Percentiles rank a stretch among this genome's conserved stretches.
Conservation (phyloP, 2,888 invertebrate genomes). For the Drosophila paranaensis region DNA sequence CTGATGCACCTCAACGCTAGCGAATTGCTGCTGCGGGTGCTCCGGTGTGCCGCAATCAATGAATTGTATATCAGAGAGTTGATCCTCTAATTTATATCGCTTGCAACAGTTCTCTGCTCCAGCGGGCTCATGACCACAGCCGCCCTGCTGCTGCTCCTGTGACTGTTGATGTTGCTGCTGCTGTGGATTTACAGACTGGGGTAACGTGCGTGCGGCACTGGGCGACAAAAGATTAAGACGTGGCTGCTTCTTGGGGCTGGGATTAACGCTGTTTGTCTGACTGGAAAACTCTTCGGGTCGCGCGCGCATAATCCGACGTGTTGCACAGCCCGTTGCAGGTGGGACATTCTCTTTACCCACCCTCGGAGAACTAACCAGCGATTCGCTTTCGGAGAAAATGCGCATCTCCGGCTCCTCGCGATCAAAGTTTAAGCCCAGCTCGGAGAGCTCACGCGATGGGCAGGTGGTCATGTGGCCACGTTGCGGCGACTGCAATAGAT, state of each 20-base stretch:
- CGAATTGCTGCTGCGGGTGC: conserved; percentile 85
- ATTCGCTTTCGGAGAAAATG: conserved; percentile 95
- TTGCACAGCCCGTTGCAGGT: conserved; percentile 77
- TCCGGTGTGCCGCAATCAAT: conserved; percentile 92
- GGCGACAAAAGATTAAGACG: conserved; percentile 85
- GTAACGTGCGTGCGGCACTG: conserved; percentile 69
- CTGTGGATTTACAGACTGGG: conserved; percentile 41
- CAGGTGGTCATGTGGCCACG: conserved; percentile 83
- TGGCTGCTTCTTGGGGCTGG: conserved; percentile 88
- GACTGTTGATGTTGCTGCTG: not conserved
- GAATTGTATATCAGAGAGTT: conserved; percentile 91
- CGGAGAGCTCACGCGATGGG: conserved; percentile 89
- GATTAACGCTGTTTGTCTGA: conserved; percentile 86
- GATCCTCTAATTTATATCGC: conserved; percentile 90
- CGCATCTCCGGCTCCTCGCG: conserved; percentile 94
- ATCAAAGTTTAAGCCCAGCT: conserved; percentile 92
- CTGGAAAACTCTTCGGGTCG: conserved; percentile 86
- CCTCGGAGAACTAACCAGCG: conserved; percentile 87
- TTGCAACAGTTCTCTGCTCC: conserved; percentile 87
- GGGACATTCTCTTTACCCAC: conserved; percentile 85
- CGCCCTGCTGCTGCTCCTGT: conserved; percentile 10
- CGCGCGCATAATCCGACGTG: conserved; percentile 86
- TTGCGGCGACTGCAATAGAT: conserved; percentile 86
- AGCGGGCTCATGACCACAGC: conserved; percentile 73
- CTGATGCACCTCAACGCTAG: conserved; percentile 84